Percentiles rank a stretch among this genome's conserved stretches.
phyloP scores from a whole-genome alignment of 2,888 invertebrate species.

The Harpalus rubripes region DNA sequence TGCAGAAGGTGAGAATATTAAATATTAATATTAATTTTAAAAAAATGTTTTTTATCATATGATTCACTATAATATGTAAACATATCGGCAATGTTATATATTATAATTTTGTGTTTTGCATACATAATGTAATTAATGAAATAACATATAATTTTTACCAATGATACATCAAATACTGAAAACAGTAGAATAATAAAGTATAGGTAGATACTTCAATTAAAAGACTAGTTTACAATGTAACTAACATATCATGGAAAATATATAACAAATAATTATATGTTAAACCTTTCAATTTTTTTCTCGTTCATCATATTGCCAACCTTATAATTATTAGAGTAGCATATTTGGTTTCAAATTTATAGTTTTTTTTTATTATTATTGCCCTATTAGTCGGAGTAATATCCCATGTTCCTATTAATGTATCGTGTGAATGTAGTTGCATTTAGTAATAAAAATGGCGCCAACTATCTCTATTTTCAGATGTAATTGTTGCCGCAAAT shows the following conservation, averaged over 20 bases:
- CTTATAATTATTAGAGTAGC: no score
- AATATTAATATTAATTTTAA: background rate
- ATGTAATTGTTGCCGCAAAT: constrained; percentile 21
- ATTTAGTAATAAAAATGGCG: constrained; percentile 18
- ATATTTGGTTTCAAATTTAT: no score
- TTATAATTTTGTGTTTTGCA: background rate
- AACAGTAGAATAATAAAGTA: background rate
- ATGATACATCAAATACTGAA: background rate
- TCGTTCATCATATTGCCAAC: no score
- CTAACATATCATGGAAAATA: background rate
- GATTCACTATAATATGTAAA: no score
- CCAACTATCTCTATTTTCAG: constrained; percentile 33
- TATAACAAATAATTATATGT: background rate
- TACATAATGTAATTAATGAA: background rate
- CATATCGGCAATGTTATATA: no score
- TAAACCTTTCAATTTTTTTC: constrained; percentile 4
- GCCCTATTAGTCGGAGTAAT: background rate
- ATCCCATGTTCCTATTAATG: background rate
- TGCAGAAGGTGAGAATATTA: constrained; percentile 73
- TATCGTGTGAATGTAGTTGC: background rate
- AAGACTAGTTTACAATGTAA: background rate
- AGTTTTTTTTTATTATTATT: no score
- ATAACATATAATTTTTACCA: constrained; percentile 1
- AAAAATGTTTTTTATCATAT: no score
- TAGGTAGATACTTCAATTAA: background rate